Evolutionary conservation across 2,797 vertebrate species (phyloP).

Genomic region (Tadarida brasiliensis): DNA sequence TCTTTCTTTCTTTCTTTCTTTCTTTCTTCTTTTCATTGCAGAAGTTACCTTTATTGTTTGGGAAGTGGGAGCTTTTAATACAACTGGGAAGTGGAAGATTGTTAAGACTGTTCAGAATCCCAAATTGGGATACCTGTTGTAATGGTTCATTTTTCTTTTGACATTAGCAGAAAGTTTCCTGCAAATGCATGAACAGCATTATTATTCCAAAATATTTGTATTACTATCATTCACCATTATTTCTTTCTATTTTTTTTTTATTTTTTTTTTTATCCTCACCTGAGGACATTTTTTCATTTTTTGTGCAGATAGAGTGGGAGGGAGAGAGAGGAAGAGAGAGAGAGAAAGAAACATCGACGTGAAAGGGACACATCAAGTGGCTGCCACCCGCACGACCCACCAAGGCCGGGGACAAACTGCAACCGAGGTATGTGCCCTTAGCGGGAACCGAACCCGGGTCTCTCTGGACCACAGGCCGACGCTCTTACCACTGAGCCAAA

Average conservation of each 20-base stretch:
- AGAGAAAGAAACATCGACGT: no score
- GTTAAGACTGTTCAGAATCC: neutral
- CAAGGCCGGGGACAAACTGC: no score
- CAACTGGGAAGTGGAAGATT: neutral
- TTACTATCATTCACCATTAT: neutral
- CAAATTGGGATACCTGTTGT: neutral
- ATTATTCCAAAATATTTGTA: conserved; percentile 16
- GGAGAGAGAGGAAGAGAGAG: no score
- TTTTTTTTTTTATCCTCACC: no score
- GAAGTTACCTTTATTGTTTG: neutral
- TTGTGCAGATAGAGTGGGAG: no score
- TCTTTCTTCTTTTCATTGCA: neutral
- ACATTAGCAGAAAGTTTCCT: neutral
- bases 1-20: neutral
- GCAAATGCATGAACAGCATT: neutral
- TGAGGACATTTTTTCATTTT: no score
- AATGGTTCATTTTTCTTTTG: neutral
- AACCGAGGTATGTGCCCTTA: no score
- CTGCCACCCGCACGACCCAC: no score
- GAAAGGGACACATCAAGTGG: no score
- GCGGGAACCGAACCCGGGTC: no score
- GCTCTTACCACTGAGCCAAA: no score
- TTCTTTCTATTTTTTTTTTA: conserved; percentile 34
- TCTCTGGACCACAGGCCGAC: no score
- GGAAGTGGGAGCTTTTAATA: neutral